Percentiles rank a stretch among this genome's conserved stretches.
These are phyloP conservation scores for Bursaphelenchus mucronatus DNA, from an alignment of 1,140 invertebrate genomes.

Conservation along the genomic window DNA sequence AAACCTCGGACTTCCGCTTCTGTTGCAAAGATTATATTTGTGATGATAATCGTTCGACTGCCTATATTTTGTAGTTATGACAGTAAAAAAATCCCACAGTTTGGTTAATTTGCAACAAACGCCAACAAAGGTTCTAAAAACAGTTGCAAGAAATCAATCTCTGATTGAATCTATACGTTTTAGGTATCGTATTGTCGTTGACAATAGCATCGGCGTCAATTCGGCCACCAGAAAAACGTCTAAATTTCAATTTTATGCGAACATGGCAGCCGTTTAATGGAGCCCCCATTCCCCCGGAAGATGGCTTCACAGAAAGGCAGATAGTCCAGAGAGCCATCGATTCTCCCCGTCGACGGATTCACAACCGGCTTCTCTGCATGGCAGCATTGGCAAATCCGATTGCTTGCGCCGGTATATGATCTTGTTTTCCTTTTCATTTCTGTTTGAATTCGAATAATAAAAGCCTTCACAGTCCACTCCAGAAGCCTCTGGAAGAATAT, in stretches of 20 bases:
- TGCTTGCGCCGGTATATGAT: slow-evolving; percentile 26
- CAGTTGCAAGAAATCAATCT: too few relatives aligned
- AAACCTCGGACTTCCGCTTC: too few relatives aligned
- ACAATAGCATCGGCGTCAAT: neutral
- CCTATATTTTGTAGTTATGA: too few relatives aligned
- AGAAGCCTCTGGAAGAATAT: too few relatives aligned
- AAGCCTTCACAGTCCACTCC: neutral
- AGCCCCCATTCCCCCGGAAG: neutral
- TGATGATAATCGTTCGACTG: too few relatives aligned
- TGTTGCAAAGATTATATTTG: too few relatives aligned
- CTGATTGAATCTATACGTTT: too few relatives aligned
- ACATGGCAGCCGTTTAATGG: slow-evolving; percentile 27
- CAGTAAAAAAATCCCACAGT: too few relatives aligned
- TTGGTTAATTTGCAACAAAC: too few relatives aligned
- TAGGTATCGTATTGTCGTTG: neutral
- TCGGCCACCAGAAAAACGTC: slow-evolving; percentile 18
- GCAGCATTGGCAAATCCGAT: slow-evolving; percentile 22
- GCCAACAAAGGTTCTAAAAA: too few relatives aligned
- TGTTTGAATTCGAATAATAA: slow-evolving; percentile 5
- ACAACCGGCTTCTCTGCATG: slow-evolving; percentile 25
- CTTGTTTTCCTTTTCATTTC: neutral
- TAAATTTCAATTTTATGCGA: slow-evolving; percentile 36
- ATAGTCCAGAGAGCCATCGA: slow-evolving; percentile 1
- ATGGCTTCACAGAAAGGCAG: neutral
- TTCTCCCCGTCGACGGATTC: slow-evolving; percentile 20